These are phyloP conservation scores for Malurus alboscapulatus DNA, from an alignment of 2,113 vertebrate species.

Conservation along the genomic window DNA sequence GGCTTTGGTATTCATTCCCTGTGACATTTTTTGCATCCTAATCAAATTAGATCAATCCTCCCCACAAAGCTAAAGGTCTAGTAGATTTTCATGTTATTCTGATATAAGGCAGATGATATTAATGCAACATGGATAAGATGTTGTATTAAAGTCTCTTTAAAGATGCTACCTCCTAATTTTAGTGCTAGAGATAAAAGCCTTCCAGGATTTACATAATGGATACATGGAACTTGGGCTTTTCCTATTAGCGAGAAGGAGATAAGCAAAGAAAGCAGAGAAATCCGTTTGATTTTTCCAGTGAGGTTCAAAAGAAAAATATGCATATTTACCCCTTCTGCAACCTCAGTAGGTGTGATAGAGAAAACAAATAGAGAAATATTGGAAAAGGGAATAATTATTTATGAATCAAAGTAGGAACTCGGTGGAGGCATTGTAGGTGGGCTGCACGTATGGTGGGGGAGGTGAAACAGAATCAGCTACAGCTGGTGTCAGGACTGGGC, in stretches of 20 bases:
- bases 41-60: neutral
- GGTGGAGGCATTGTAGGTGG: fast-evolving
- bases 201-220: conserved; percentile 19
- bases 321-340: neutral
- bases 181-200: conserved; percentile 31
- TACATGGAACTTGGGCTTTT: neutral
- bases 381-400: neutral
- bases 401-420: neutral
- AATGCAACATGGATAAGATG: neutral
- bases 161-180: conserved; percentile 11
- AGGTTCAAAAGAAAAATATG: neutral
- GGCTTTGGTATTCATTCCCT: conserved; percentile 1
- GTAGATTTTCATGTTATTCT: neutral
- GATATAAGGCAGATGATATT: neutral
- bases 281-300: neutral
- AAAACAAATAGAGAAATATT: neutral
- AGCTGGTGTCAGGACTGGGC: neutral
- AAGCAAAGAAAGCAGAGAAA: neutral
- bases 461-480: neutral
- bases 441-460: neutral
- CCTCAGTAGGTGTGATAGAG: neutral
- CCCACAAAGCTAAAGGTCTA: neutral
- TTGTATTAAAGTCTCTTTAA: conserved; percentile 1
- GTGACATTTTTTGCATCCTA: neutral
- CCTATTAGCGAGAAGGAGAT: neutral